A percentile compares a stretch with the other conserved stretches of the same genome.
Evolutionary conservation across 2,888 invertebrate genomes (phyloP).

Genomic region (Sylvicola cinctus): DNA sequence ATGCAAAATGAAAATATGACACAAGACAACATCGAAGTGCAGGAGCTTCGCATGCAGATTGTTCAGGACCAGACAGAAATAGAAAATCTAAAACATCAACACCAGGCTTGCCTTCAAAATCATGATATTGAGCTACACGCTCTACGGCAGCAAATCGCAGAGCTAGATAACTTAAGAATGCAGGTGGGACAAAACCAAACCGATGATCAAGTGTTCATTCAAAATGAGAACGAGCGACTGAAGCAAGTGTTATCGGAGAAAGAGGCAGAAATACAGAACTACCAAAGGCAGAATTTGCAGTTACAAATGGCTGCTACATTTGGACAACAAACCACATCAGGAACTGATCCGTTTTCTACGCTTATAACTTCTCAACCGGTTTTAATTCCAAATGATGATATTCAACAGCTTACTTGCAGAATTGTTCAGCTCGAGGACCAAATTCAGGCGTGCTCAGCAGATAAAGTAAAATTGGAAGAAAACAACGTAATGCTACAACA

Average conservation of each 20-base stretch:
- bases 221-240: slow-evolving; percentile 35
- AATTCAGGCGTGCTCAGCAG: too few species aligned
- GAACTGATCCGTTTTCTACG: slow-evolving; percentile 7
- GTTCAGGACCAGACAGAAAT: slow-evolving; percentile 27
- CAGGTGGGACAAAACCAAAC: slow-evolving; percentile 25
- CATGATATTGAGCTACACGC: slow-evolving; percentile 21
- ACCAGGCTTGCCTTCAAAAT: slow-evolving; percentile 20
- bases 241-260: slow-evolving; percentile 29
- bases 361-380: neutral
- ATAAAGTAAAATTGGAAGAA: too few species aligned
- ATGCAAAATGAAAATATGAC: slow-evolving; percentile 21
- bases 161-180: slow-evolving; percentile 20
- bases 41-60: slow-evolving; percentile 22
- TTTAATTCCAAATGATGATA: slow-evolving; percentile 2
- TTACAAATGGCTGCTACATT: slow-evolving; percentile 15
- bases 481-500: too few species aligned
- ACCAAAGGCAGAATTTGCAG: slow-evolving; percentile 20
- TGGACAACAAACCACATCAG: slow-evolving; percentile 6
- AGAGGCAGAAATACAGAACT: slow-evolving; percentile 27
- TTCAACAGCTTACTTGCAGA: slow-evolving; percentile 6
- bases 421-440: neutral
- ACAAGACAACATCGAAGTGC: slow-evolving; percentile 21
- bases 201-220: slow-evolving; percentile 24
- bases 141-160: slow-evolving; percentile 17
- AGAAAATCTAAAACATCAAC: slow-evolving; percentile 20